phyloP scores from a whole-genome alignment of 1,140 invertebrate species.

The Drosophila sechellia region DNA sequence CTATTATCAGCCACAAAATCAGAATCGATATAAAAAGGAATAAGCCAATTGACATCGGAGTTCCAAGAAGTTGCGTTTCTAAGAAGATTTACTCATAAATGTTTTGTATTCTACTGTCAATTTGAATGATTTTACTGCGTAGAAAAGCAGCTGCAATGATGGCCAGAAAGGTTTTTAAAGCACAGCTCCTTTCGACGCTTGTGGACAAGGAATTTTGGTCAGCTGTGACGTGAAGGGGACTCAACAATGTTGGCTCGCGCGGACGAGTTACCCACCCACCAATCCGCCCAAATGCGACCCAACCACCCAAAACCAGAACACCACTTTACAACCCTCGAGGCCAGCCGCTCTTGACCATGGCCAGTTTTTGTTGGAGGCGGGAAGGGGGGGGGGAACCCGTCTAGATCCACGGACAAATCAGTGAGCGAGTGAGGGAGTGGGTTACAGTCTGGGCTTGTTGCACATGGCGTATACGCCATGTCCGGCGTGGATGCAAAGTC shows the following conservation, averaged over 20 bases:
- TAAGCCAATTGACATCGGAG: no score
- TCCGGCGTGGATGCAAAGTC: neutral
- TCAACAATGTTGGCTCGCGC: conserved; percentile 15
- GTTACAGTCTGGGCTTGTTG: neutral
- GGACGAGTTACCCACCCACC: conserved; percentile 2
- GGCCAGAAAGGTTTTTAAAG: neutral
- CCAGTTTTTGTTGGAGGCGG: conserved; percentile 15
- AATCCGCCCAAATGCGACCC: neutral
- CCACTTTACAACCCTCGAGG: conserved; percentile 6
- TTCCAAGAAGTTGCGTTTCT: no score
- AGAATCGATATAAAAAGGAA: no score
- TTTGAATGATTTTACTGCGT: neutral
- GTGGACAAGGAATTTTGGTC: conserved; percentile 5
- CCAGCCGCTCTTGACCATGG: conserved; percentile 54
- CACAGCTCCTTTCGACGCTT: neutral
- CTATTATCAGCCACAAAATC: no score
- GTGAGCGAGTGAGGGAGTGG: neutral
- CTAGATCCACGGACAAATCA: conserved; percentile 21
- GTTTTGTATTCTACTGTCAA: no score
- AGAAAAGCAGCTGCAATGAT: neutral
- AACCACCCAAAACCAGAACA: conserved; percentile 1
- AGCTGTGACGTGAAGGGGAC: conserved; percentile 9
- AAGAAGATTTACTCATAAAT: no score
- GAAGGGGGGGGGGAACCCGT: conserved; percentile 3
- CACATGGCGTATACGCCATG: conserved; percentile 30